Evolutionary conservation across 2,888 invertebrate genomes (phyloP).

Genomic region (Drosophila recens): DNA sequence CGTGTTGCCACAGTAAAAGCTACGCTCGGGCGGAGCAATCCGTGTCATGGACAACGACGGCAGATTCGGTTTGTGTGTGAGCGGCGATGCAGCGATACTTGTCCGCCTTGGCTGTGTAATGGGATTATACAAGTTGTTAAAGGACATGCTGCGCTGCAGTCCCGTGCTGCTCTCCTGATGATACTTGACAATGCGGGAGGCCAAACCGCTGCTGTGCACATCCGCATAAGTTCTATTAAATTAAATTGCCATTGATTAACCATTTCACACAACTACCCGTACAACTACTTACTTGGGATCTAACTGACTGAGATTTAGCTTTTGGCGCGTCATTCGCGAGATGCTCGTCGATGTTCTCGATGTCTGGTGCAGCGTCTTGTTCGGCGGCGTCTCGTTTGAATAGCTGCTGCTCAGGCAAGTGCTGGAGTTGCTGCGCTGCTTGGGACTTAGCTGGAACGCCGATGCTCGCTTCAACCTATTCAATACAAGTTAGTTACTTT

Average conservation of each 20-base stretch:
- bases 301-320: constrained; percentile 70
- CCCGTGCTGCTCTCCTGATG: constrained; percentile 83
- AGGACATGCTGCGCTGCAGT: constrained; percentile 83
- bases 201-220: constrained; percentile 86
- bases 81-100: constrained; percentile 38
- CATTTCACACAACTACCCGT: not conserved
- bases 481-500: not conserved
- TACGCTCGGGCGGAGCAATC: constrained; percentile 83
- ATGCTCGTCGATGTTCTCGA: constrained; percentile 29
- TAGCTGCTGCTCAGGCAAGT: constrained; percentile 25
- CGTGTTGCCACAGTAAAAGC: constrained; percentile 81
- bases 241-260: not conserved
- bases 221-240: constrained; percentile 85
- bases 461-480: constrained; percentile 28
- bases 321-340: constrained; percentile 55
- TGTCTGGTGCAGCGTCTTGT: constrained; percentile 36
- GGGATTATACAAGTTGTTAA: constrained; percentile 84
- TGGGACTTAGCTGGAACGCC: constrained; percentile 63
- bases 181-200: constrained; percentile 86
- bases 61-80: constrained; percentile 80
- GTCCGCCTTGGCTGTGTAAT: constrained; percentile 78
- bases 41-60: constrained; percentile 79
- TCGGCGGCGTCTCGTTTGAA: constrained; percentile 23
- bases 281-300: constrained; percentile 79
- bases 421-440: constrained; percentile 61